Conservation (phyloP, 2,888 invertebrate species). For the Chouioia cunea region DNA sequence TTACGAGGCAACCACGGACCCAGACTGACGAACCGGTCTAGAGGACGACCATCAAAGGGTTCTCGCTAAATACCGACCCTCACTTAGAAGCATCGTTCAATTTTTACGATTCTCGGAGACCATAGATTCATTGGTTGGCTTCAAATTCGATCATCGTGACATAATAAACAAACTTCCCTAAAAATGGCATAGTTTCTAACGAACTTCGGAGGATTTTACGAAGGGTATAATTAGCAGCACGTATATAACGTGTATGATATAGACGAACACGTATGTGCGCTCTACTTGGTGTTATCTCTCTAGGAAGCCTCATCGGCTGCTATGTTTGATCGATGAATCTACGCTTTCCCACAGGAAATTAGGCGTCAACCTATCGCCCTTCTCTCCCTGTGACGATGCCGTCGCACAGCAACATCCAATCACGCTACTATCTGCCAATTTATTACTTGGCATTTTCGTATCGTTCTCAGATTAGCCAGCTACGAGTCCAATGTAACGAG, state of each 20-base stretch:
- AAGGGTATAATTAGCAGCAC: slow-evolving; percentile 14
- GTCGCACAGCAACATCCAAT: slow-evolving; percentile 59
- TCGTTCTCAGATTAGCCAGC: too few species aligned
- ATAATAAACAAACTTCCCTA: neutral
- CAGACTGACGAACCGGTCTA: slow-evolving; percentile 46
- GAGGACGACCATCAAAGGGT: slow-evolving; percentile 66
- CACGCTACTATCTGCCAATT: slow-evolving; percentile 65
- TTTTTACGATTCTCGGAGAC: slow-evolving; percentile 29
- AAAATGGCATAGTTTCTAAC: too few species aligned
- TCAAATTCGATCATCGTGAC: slow-evolving; percentile 2
- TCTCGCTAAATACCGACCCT: slow-evolving; percentile 56
- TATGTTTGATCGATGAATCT: slow-evolving; percentile 68
- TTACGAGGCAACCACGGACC: slow-evolving; percentile 63
- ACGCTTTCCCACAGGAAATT: slow-evolving; percentile 66
- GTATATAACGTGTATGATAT: neutral
- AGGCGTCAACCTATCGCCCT: slow-evolving; percentile 66
- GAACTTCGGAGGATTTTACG: too few species aligned
- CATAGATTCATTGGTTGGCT: neutral
- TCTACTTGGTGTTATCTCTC: slow-evolving; percentile 48
- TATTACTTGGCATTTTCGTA: slow-evolving; percentile 43
- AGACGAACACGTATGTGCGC: slow-evolving; percentile 3
- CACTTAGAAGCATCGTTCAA: slow-evolving; percentile 34
- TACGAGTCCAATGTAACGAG: too few species aligned
- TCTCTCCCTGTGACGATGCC: slow-evolving; percentile 60
- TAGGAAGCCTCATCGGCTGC: slow-evolving; percentile 50